Conservation (phyloP, 2,888 invertebrate genomes). For the Erynnis tages region DNA sequence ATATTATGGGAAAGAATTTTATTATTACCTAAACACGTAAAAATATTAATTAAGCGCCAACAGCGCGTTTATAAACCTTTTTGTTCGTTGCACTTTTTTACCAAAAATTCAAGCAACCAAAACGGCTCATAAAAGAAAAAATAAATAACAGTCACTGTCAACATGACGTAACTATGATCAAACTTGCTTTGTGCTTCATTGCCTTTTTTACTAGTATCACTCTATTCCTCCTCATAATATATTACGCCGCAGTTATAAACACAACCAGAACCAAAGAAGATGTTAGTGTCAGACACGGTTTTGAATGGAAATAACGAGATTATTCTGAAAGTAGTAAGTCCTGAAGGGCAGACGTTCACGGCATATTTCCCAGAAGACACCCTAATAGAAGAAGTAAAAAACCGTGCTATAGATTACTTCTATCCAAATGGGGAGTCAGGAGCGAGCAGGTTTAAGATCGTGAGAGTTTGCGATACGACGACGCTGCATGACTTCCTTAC, state of each 20-base stretch:
- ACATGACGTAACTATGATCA: constrained; percentile 49
- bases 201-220: constrained; percentile 52
- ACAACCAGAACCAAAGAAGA: constrained; percentile 35
- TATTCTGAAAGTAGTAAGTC: constrained; percentile 63
- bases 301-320: constrained; percentile 49
- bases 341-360: constrained; percentile 62
- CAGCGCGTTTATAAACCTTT: too few species aligned
- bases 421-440: constrained; percentile 67
- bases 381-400: constrained; percentile 67
- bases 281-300: constrained; percentile 64
- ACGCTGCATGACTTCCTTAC: constrained; percentile 69
- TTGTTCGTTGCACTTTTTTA: too few species aligned
- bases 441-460: constrained; percentile 60
- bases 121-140: neutral
- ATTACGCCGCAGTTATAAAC: constrained; percentile 37
- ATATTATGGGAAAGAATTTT: too few species aligned
- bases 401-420: constrained; percentile 62
- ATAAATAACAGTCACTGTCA: constrained; percentile 7
- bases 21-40: too few species aligned
- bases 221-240: constrained; percentile 47
- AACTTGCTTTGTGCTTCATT: constrained; percentile 48
- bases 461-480: constrained; percentile 60
- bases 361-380: constrained; percentile 64
- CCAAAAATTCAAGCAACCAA: neutral
- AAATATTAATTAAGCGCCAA: too few species aligned